Evolutionary conservation across 2,797 vertebrate species (phyloP), one percentile per base, ranked within the genome.

Genomic region (Rhinatrema bivittatum): DNA sequence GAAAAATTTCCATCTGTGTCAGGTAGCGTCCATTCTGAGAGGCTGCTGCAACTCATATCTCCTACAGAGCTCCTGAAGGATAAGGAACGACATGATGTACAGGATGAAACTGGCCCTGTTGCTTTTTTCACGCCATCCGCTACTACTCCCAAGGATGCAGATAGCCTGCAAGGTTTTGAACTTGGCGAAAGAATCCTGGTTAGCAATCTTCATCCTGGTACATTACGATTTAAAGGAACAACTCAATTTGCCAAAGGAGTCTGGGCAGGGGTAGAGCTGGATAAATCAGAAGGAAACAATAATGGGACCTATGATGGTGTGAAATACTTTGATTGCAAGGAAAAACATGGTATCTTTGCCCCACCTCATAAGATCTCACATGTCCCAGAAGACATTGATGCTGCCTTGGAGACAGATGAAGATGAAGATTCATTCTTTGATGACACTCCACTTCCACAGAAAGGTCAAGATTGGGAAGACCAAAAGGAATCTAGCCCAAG

Each of bases 221-320:
- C 77, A 1, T 51, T 99, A 25, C 70, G 77, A 47, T 99, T 97
- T 69, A 96, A 97, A 79, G 96, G 94, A 14, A 58, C 68, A 12
- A 96, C 95, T 28, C 76, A 74, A 38, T 98, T 99, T 66, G 93
- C 92, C 23, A 85, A 87, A 58, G 94, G 94, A 7, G 88, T 92
- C 68, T 98, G 94, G 96, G 93, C 91, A n/a, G 96, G 96, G 0
- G 91, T 98, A 36, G 96, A 97, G 63, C 65, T 99, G 45, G 94
- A 98, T 51, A 82, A 89, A 53, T 82, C 93, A 24, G 92, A 98
- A 75, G 96, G 96, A 30, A 97, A 88, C 61, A 97, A 96, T 60
- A 87, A 91, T 11, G 96, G 96, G 42, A 91, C 87, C 6, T 97
- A 94, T 0, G 82, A 89, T 51, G 89, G 79, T 3, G 72, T 91